Evolutionary conservation across 1,140 invertebrate species (phyloP).

Genomic region (Pogonomyrmex barbatus): DNA sequence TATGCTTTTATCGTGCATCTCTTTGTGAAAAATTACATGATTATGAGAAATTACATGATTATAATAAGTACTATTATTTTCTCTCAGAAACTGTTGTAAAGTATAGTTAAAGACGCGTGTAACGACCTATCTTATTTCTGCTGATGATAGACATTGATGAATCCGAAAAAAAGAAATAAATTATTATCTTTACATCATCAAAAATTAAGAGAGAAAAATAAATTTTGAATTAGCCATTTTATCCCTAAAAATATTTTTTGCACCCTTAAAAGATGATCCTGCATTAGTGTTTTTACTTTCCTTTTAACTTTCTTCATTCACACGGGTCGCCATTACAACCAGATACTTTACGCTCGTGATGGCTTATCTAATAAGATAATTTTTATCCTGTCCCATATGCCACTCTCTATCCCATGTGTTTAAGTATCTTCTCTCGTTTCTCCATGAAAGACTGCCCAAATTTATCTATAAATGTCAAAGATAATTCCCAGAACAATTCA

Average conservation of each 20-base stretch:
- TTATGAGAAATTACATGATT: not conserved
- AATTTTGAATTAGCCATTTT: not conserved
- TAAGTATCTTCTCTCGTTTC: slow-evolving; percentile 37
- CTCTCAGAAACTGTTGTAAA: no score
- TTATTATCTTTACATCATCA: no score
- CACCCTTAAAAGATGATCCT: no score
- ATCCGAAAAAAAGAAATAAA: no score
- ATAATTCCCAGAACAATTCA: slow-evolving; percentile 18
- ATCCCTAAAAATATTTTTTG: no score
- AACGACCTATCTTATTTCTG: no score
- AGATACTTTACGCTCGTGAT: not conserved
- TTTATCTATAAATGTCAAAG: slow-evolving; percentile 20
- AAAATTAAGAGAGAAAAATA: not conserved
- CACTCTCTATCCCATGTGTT: not conserved
- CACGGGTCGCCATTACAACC: not conserved
- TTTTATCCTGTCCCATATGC: slow-evolving; percentile 26
- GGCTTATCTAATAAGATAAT: slow-evolving; percentile 9
- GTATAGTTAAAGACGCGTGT: no score
- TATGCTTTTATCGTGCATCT: not conserved
- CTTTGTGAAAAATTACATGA: not conserved
- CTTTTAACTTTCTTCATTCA: slow-evolving; percentile 39
- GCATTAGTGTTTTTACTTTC: slow-evolving; percentile 23
- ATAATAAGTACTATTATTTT: not conserved
- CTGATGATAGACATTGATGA: no score
- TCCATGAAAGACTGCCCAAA: not conserved